Evolutionary conservation across 2,797 vertebrate genomes (phyloP).

Genomic region (Gila robusta): DNA sequence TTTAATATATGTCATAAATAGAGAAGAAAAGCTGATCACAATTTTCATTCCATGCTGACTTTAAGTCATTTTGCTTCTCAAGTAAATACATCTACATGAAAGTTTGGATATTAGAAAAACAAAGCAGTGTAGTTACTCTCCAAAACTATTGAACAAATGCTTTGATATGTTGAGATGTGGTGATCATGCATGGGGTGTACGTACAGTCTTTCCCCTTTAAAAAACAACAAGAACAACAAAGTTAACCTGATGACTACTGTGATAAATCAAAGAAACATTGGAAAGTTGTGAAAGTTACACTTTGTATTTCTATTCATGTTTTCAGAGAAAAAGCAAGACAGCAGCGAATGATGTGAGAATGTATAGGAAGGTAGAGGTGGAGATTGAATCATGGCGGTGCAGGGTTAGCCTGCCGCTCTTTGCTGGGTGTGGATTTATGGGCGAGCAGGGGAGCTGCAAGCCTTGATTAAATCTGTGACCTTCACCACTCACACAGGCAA

Average conservation of each 20-base stretch:
- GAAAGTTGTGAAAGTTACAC: not conserved
- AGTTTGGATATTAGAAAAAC: not conserved
- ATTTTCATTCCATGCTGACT: not conserved
- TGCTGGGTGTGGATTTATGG: conserved; percentile 71
- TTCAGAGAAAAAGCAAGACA: not conserved
- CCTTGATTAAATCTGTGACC: conserved; percentile 85
- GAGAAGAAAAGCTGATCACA: not conserved
- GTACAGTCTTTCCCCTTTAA: not conserved
- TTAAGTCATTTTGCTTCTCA: not conserved
- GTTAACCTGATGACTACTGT: not conserved
- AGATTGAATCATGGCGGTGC: not conserved
- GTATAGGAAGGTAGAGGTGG: not conserved
- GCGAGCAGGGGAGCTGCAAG: conserved; percentile 67
- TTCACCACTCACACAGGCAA: conserved; percentile 77
- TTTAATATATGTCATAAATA: not conserved
- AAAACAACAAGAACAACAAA: not conserved
- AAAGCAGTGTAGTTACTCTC: not conserved
- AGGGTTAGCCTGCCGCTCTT: conserved; percentile 8
- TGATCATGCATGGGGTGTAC: not conserved
- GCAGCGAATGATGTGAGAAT: not conserved
- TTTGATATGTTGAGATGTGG: not conserved
- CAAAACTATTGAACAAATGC: not conserved
- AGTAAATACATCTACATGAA: not conserved
- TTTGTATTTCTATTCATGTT: not conserved
- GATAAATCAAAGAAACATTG: not conserved